A percentile compares a stretch with the other conserved stretches of the same genome.
These are phyloP conservation scores for Hozukius guyotensis DNA, from an alignment of 2,797 vertebrate species.

Conservation along the genomic window DNA sequence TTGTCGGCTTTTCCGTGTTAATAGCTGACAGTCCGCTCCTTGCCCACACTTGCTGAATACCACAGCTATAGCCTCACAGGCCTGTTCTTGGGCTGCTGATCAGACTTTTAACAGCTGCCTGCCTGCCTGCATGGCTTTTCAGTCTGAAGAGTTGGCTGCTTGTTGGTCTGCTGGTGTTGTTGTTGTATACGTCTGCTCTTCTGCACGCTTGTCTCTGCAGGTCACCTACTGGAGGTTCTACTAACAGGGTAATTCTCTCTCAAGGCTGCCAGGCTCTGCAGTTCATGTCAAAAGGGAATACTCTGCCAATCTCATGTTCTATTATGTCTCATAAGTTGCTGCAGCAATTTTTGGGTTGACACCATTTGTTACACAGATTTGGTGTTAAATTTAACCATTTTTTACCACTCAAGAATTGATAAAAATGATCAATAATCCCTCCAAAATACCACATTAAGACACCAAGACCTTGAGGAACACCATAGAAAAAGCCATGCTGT, in stretches of 20 bases:
- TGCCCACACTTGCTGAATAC: constrained; percentile 75
- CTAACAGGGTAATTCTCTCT: background rate
- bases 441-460: no score
- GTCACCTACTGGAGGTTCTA: background rate
- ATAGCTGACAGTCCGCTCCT: constrained; percentile 35
- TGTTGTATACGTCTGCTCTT: background rate
- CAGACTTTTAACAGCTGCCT: constrained; percentile 44
- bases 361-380: no score
- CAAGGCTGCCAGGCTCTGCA: background rate
- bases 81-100: constrained; percentile 35
- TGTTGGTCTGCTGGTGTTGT: background rate
- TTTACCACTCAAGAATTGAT: no score
- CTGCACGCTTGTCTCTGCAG: constrained; percentile 13
- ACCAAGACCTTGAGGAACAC: no score
- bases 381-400: no score
- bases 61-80: constrained; percentile 46
- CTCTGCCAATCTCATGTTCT: background rate
- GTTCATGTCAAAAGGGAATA: background rate
- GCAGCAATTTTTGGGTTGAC: no score
- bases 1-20: background rate
- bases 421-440: no score
- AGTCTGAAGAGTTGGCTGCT: constrained; percentile 5
- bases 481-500: no score
- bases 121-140: constrained; percentile 28
- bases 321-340: no score